Evolutionary conservation across 1,140 invertebrate species (phyloP).

Genomic region (Phortica variegata): DNA sequence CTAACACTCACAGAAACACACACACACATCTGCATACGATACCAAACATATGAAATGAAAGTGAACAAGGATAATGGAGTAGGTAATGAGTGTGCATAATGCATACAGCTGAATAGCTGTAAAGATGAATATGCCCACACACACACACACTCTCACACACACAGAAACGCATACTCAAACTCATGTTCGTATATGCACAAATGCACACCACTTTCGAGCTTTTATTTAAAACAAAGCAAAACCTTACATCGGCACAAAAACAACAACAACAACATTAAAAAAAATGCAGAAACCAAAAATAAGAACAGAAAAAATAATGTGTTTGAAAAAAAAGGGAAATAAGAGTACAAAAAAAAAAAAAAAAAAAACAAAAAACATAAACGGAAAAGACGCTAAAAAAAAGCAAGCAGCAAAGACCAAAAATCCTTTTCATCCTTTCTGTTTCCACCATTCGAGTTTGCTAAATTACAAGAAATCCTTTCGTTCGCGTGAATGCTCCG

Average conservation of each 20-base stretch:
- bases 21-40: conserved; percentile 20
- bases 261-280: too few relatives aligned
- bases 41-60: conserved; percentile 45
- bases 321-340: too few relatives aligned
- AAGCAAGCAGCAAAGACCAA: conserved; percentile 20
- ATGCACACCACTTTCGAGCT: background rate
- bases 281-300: too few relatives aligned
- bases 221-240: conserved; percentile 37
- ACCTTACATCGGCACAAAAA: too few relatives aligned
- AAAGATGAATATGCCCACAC: too few relatives aligned
- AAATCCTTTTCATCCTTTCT: conserved; percentile 45
- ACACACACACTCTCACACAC: too few relatives aligned
- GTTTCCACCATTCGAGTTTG: conserved; percentile 35
- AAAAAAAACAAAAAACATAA: conserved; percentile 42
- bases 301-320: too few relatives aligned
- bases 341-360: conserved; percentile 8
- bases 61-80: conserved; percentile 50
- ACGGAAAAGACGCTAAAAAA: conserved; percentile 51
- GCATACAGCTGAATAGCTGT: too few relatives aligned
- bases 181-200: too few relatives aligned
- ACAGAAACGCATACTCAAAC: too few relatives aligned
- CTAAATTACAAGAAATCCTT: conserved; percentile 54
- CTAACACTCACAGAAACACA: conserved; percentile 10
- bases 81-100: conserved; percentile 54
- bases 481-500: conserved; percentile 52